Evolutionary conservation across 2,888 invertebrate genomes (phyloP), one percentile per base, ranked within the genome.

Genomic region (Conus canariensis): DNA sequence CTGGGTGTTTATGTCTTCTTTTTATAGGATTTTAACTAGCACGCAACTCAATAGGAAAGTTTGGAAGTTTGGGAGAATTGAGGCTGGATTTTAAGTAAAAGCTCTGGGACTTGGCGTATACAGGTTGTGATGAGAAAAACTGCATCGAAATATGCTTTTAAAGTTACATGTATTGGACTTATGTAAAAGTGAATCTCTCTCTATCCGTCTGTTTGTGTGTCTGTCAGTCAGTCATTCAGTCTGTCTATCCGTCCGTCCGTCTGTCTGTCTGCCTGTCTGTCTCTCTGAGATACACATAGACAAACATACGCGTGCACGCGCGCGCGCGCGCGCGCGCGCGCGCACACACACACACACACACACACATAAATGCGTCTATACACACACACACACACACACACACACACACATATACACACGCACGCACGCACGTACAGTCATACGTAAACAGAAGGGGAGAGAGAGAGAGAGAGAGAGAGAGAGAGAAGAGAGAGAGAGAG

Each of bases 361-460:
- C 10, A 14, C 60, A 60, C 14, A 60, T 7, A 22, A 7, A 70
- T 19, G 19, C 70, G 22, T 19, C 12, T 7, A 70, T 19, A 70
- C 9, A 22, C 77, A 77, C 30, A 77, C 77, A 64, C 64, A 77
- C 77, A 77, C 77, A 77, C 77, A 77, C 77, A 77, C 77, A 77
- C 77, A 77, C 45, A 77, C 77, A 77, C 77, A 77, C 77, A 77
- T n/a, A 77, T n/a, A 77, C 77, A 77, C 77, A 77, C 30, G 14
- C 77, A 30, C 77, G 14, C 30, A 77, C 77, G 14, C 77, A 30
- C 45, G 14, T n/a, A 30, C 77, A 77, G 1, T 19, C 70, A 70
- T 7, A 70, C 3, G 6, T 10, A 64, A 16, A 64, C 12, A 1
- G 64, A 64, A 7, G 6, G 64, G 6, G 64, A 64, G 64, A 64